Conservation (phyloP, 2,888 invertebrate species). For the Drosophila antonietae region DNA sequence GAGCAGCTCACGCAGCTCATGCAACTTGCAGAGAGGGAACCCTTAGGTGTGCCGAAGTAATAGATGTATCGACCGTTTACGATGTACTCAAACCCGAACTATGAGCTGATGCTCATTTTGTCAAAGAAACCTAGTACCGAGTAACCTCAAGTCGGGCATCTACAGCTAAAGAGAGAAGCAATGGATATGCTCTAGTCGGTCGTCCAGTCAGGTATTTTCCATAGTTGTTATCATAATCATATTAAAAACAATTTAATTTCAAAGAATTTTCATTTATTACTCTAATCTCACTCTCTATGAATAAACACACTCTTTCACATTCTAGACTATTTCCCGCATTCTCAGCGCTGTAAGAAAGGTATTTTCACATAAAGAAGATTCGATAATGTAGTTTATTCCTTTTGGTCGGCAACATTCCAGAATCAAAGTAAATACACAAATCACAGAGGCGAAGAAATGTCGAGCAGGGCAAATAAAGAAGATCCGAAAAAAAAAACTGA, state of each 20-base stretch:
- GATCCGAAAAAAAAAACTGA: constrained; percentile 40
- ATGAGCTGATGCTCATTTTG: too few relatives aligned
- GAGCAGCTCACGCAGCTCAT: too few relatives aligned
- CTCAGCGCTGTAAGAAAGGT: not conserved
- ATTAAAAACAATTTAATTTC: constrained; percentile 7
- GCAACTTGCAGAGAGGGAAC: too few relatives aligned
- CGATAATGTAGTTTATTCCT: constrained; percentile 2
- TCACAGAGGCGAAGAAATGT: constrained; percentile 22
- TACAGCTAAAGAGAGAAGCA: too few relatives aligned
- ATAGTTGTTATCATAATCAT: not conserved
- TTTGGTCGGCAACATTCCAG: constrained; percentile 40
- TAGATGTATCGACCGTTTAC: too few relatives aligned
- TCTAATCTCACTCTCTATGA: constrained; percentile 1
- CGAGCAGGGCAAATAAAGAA: constrained; percentile 41
- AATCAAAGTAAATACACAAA: constrained; percentile 17
- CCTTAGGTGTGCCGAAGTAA: too few relatives aligned
- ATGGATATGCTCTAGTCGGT: too few relatives aligned
- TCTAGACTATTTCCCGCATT: not conserved
- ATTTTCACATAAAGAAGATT: constrained; percentile 7
- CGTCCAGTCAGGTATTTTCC: not conserved
- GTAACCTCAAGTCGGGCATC: too few relatives aligned
- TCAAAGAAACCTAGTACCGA: too few relatives aligned
- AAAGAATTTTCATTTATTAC: constrained; percentile 1
- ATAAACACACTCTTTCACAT: not conserved
- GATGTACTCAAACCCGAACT: too few relatives aligned